Percentiles rank a stretch among this genome's conserved stretches.
Conservation (phyloP, 2,113 vertebrate genomes). For the Vulpes vulpes region DNA sequence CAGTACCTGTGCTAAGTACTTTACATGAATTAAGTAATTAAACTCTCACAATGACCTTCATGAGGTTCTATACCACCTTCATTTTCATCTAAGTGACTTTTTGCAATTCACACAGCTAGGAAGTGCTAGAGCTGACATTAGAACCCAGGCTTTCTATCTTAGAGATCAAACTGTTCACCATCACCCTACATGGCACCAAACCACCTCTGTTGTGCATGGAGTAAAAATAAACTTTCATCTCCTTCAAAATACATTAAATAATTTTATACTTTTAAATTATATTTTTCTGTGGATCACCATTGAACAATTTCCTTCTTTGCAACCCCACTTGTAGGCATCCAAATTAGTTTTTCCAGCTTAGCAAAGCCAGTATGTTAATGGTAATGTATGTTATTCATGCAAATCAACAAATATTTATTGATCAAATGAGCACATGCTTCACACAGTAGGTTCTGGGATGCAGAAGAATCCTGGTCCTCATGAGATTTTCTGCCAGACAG, state of each 20-base stretch:
- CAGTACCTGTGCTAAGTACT: background rate
- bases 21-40: background rate
- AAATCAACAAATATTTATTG: background rate
- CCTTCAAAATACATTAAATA: background rate
- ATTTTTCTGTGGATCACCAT: background rate
- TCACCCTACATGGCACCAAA: background rate
- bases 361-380: background rate
- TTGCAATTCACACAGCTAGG: background rate
- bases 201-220: background rate
- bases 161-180: background rate
- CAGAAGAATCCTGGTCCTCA: background rate
- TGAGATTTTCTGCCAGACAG: background rate
- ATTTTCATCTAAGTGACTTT: background rate
- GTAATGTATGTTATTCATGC: background rate
- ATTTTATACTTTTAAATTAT: background rate
- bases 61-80: background rate
- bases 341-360: background rate
- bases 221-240: background rate
- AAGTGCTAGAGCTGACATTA: background rate
- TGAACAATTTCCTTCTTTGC: background rate
- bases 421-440: background rate
- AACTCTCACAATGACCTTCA: background rate
- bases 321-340: background rate
- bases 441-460: background rate
- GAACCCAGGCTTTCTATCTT: background rate